Percentiles rank a stretch among this genome's conserved stretches.
Conservation (phyloP, 2,113 vertebrate genomes). For the Rhinopomastus cyanomelas region DNA sequence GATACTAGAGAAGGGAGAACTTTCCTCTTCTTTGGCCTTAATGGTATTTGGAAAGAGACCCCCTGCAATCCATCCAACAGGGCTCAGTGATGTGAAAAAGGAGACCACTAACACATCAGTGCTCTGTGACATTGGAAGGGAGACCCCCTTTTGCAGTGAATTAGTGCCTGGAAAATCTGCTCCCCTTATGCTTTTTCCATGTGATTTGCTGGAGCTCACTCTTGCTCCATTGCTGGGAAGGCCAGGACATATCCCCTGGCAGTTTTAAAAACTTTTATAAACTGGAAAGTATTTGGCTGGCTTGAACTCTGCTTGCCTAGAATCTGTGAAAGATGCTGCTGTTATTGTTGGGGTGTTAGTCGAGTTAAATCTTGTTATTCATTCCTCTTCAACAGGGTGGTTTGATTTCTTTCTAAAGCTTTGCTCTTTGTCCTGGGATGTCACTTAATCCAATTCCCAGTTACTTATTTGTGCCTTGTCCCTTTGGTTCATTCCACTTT, state of each 20-base stretch:
- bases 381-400: not conserved
- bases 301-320: slow-evolving; percentile 43
- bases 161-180: slow-evolving; percentile 65
- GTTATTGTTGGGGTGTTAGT: slow-evolving; percentile 14
- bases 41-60: slow-evolving; percentile 43
- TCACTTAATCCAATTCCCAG: not conserved
- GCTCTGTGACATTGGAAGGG: slow-evolving; percentile 45
- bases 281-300: slow-evolving; percentile 76
- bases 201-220: slow-evolving; percentile 50
- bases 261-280: slow-evolving; percentile 70
- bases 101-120: slow-evolving; percentile 6
- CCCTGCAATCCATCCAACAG: slow-evolving; percentile 36
- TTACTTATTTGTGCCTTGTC: not conserved
- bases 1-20: slow-evolving; percentile 18
- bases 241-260: slow-evolving; percentile 68
- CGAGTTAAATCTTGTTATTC: slow-evolving; percentile 14
- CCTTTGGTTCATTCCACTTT: not conserved
- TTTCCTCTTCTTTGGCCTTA: slow-evolving; percentile 9
- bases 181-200: slow-evolving; percentile 65
- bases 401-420: not conserved
- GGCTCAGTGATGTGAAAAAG: not conserved
- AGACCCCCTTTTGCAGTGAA: slow-evolving; percentile 53
- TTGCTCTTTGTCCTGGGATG: not conserved
- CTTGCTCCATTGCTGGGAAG: slow-evolving; percentile 33
- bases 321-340: slow-evolving; percentile 31